Evolutionary conservation across 2,888 invertebrate species (phyloP).

Genomic region (Poecilobothrus nobilitatus): DNA sequence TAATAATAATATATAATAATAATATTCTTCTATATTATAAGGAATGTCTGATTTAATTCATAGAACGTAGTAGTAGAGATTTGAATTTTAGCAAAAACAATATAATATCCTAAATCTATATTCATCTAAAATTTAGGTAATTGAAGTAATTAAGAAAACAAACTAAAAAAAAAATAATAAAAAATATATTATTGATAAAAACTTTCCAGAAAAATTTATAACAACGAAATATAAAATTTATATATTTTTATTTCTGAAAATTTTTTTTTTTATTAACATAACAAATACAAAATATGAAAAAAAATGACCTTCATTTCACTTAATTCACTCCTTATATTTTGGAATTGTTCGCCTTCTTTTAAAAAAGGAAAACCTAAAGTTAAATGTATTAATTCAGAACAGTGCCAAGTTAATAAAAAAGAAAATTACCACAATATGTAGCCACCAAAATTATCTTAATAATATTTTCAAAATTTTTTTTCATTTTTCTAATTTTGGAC

Average conservation of each 20-base stretch:
- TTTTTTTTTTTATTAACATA: too few relatives aligned
- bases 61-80: too few relatives aligned
- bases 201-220: too few relatives aligned
- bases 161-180: neutral
- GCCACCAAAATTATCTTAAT: neutral
- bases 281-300: neutral
- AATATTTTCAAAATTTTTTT: neutral
- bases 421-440: conserved; percentile 1
- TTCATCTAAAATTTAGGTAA: neutral
- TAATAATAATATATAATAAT: too few relatives aligned
- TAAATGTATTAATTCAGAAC: neutral
- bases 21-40: too few relatives aligned
- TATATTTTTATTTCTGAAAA: too few relatives aligned
- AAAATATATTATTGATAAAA: neutral
- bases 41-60: too few relatives aligned
- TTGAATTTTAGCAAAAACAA: too few relatives aligned
- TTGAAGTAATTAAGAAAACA: conserved; percentile 1
- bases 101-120: too few relatives aligned
- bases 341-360: too few relatives aligned
- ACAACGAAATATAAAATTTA: too few relatives aligned
- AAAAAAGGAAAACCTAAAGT: too few relatives aligned
- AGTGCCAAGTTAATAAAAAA: neutral
- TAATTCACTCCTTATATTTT: neutral
- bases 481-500: neutral
- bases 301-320: neutral